Evolutionary conservation across 2,888 invertebrate genomes (phyloP).

Genomic region (Drosophila subquinaria): DNA sequence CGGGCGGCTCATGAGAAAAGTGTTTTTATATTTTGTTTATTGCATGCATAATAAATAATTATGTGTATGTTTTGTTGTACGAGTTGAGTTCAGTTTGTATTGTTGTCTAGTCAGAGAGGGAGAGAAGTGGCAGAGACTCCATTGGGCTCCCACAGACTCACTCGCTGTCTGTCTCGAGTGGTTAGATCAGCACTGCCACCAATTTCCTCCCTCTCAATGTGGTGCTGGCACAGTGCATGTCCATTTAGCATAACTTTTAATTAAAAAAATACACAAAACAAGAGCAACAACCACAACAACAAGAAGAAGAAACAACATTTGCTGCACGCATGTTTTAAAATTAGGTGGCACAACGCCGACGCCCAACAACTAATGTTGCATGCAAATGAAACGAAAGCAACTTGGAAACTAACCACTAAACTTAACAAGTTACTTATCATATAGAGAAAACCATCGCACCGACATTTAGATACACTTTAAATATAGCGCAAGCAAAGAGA

Average conservation of each 20-base stretch:
- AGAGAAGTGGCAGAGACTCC: constrained; percentile 2
- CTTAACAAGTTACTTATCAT: constrained; percentile 14
- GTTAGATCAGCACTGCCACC: constrained; percentile 42
- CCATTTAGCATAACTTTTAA: constrained; percentile 75
- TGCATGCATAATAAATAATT: constrained; percentile 72
- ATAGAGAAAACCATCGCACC: not conserved
- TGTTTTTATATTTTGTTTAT: constrained; percentile 61
- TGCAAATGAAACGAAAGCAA: constrained; percentile 58
- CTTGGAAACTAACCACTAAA: constrained; percentile 17
- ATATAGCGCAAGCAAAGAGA: not conserved
- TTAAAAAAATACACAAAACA: constrained; percentile 44
- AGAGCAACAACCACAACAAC: constrained; percentile 7
- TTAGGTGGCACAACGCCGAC: constrained; percentile 35
- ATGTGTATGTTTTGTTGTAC: constrained; percentile 24
- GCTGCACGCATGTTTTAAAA: constrained; percentile 69
- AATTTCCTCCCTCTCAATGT: not conserved
- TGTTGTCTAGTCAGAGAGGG: constrained; percentile 43
- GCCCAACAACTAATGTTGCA: constrained; percentile 67
- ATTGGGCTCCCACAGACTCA: constrained; percentile 33
- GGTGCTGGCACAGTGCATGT: constrained; percentile 56
- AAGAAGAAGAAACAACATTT: constrained; percentile 37
- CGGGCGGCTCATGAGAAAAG: constrained; percentile 57
- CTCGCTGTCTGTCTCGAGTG: constrained; percentile 16
- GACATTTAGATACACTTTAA: constrained; percentile 25
- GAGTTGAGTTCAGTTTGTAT: constrained; percentile 18